Evolutionary conservation across 2,888 invertebrate species (phyloP).

Genomic region (Idaea dimidiata): DNA sequence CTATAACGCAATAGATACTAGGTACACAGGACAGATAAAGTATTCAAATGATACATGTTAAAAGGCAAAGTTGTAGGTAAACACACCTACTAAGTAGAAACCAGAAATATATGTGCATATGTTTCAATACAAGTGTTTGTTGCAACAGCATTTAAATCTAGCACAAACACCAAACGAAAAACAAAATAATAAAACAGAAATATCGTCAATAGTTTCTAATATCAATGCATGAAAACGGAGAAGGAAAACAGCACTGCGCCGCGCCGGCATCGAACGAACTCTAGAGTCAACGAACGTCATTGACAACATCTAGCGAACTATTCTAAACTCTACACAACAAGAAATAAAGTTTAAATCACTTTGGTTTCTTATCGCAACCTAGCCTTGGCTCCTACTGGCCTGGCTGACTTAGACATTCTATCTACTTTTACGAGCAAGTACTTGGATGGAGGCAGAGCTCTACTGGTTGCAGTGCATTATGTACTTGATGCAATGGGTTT

Average conservation of each 20-base stretch:
- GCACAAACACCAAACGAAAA: conserved; percentile 22
- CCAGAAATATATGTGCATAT: background rate
- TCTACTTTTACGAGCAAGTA: conserved; percentile 78
- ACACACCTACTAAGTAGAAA: too few relatives aligned
- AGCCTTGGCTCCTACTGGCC: conserved; percentile 80
- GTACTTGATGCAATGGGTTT: conserved; percentile 56
- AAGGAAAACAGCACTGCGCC: conserved; percentile 79
- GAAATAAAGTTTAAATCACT: conserved; percentile 47
- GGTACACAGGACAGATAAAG: too few relatives aligned
- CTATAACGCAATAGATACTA: too few relatives aligned
- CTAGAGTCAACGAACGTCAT: conserved; percentile 80
- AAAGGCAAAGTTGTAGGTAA: too few relatives aligned
- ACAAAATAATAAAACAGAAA: conserved; percentile 45
- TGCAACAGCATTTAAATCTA: background rate
- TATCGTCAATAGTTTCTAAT: conserved; percentile 72
- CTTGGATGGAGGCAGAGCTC: conserved; percentile 24
- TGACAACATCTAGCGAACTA: conserved; percentile 49
- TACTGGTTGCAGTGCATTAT: conserved; percentile 58
- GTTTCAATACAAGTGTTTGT: background rate
- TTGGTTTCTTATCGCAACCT: conserved; percentile 51
- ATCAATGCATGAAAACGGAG: conserved; percentile 78
- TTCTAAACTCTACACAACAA: conserved; percentile 35
- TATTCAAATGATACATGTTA: too few relatives aligned
- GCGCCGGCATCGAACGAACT: conserved; percentile 72
- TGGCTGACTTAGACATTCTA: conserved; percentile 81